These are phyloP conservation scores for Orussus abietinus DNA, from an alignment of 1,140 invertebrate species.

Conservation along the genomic window DNA sequence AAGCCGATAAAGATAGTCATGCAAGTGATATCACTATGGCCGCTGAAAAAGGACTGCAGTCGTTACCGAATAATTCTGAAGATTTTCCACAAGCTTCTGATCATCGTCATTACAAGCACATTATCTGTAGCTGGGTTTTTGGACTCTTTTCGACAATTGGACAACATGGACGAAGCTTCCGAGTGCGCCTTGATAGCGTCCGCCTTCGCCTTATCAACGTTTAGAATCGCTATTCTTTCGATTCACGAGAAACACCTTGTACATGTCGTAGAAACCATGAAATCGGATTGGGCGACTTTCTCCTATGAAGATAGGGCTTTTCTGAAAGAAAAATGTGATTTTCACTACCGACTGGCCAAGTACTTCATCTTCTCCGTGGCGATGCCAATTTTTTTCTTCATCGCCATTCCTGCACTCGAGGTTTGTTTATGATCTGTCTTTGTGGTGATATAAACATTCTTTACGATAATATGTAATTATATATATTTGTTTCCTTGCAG, in stretches of 20 bases:
- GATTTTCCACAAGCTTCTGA: constrained; percentile 6
- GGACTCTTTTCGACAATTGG: constrained; percentile 20
- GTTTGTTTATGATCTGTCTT: too few species aligned
- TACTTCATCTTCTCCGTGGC: constrained; percentile 27
- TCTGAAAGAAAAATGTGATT: constrained; percentile 25
- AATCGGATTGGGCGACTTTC: constrained; percentile 25
- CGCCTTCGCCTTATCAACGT: constrained; percentile 19
- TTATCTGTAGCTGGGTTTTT: too few species aligned
- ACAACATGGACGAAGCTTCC: constrained; percentile 29
- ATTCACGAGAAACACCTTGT: constrained; percentile 23
- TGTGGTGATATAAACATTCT: too few species aligned
- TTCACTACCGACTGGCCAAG: constrained; percentile 28
- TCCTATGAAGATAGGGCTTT: constrained; percentile 18
- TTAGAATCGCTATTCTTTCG: constrained; percentile 23
- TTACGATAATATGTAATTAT: too few species aligned
- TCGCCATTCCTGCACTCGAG: constrained; percentile 24
- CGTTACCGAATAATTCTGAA: constrained; percentile 1
- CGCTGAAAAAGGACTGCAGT: constrained; percentile 11
- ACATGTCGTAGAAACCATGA: constrained; percentile 31
- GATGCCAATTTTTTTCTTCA: constrained; percentile 14
- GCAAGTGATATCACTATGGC: constrained; percentile 27
- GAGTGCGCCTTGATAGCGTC: constrained; percentile 25
- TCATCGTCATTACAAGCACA: constrained; percentile 5
- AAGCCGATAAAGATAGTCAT: constrained; percentile 17
- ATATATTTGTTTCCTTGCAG: too few species aligned